Evolutionary conservation across 1,140 invertebrate species (phyloP).

Genomic region (Eumaeus atala): DNA sequence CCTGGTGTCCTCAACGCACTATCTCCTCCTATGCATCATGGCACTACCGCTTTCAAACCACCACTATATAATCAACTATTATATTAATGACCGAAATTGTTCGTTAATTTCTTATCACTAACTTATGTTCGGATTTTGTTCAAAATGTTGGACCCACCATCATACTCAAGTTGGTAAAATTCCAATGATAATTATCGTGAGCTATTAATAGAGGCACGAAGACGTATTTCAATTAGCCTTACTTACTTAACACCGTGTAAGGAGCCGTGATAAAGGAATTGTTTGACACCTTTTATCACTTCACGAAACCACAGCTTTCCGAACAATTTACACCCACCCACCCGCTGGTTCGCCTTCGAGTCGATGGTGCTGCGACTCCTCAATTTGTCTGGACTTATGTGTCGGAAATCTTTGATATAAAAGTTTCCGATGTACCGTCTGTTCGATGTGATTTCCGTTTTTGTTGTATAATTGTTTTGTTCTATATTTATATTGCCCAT

Average conservation of each 20-base stretch:
- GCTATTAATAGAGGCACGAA: too few relatives aligned
- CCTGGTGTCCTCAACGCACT: too few relatives aligned
- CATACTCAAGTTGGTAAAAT: too few relatives aligned
- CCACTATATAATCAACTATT: too few relatives aligned
- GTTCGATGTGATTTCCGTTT: constrained; percentile 15
- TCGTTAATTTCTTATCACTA: too few relatives aligned
- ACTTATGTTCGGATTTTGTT: too few relatives aligned
- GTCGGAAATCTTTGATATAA: constrained; percentile 55
- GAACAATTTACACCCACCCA: constrained; percentile 30
- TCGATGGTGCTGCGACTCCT: constrained; percentile 25
- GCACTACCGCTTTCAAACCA: too few relatives aligned
- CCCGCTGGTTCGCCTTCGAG: constrained; percentile 23
- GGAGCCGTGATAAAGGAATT: constrained; percentile 61
- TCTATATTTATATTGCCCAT: constrained; percentile 9
- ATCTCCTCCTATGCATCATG: too few relatives aligned
- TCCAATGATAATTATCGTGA: not conserved
- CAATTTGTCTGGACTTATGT: constrained; percentile 40
- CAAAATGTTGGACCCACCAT: too few relatives aligned
- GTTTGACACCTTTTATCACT: constrained; percentile 50
- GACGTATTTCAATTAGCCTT: not conserved
- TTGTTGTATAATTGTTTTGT: not conserved
- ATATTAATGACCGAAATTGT: not conserved
- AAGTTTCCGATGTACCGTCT: constrained; percentile 39
- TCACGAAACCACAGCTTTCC: constrained; percentile 44
- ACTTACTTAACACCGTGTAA: constrained; percentile 67